Conservation (phyloP, 2,113 vertebrate species). For the Brachyhypopomus occidentalis region DNA sequence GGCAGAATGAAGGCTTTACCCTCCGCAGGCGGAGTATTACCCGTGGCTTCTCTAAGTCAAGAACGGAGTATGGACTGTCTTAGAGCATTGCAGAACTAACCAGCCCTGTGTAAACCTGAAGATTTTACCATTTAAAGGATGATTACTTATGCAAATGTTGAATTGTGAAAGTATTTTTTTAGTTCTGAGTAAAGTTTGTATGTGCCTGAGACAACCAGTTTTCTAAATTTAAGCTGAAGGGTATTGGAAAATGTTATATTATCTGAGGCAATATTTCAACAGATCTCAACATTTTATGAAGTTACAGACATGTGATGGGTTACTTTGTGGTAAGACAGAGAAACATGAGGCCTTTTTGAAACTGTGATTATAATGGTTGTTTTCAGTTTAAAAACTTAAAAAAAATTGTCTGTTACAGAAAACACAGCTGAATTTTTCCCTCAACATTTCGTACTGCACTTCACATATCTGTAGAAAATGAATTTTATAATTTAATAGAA, state of each 20-base stretch:
- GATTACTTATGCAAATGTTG: background rate
- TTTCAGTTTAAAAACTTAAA: background rate
- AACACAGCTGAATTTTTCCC: background rate
- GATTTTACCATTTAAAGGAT: background rate
- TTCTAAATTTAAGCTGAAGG: background rate
- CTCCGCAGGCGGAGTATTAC: background rate
- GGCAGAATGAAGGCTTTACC: background rate
- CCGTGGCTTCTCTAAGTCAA: background rate
- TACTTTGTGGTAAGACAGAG: background rate
- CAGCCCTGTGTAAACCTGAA: background rate
- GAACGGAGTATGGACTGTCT: background rate
- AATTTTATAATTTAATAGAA: background rate
- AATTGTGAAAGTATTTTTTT: background rate
- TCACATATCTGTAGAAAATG: background rate
- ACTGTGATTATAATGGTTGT: constrained; percentile 1
- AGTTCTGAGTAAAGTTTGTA: background rate
- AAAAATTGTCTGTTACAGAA: constrained; percentile 49
- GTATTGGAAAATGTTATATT: background rate
- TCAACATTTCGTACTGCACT: background rate
- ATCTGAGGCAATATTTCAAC: background rate
- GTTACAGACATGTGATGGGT: background rate
- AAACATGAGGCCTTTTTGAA: background rate
- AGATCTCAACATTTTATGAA: constrained; percentile 15
- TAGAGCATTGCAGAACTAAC: too few species aligned
- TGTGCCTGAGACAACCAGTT: background rate